A percentile compares a stretch with the other conserved stretches of the same genome.
Evolutionary conservation across 2,797 vertebrate genomes (phyloP).

Genomic region (Netta rufina): DNA sequence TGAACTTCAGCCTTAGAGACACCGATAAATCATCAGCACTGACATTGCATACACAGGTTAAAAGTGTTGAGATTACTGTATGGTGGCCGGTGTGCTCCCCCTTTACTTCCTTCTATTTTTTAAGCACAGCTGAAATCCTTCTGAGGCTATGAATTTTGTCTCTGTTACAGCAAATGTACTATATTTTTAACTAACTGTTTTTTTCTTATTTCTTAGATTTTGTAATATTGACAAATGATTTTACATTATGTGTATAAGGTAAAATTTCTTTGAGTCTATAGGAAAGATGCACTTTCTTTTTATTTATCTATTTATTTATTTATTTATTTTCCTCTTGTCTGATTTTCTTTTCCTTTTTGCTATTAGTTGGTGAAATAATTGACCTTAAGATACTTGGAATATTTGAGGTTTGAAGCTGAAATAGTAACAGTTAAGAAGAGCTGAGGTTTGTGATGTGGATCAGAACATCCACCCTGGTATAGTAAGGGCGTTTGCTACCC

Average conservation of each 20-base stretch:
- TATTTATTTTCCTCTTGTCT: background rate
- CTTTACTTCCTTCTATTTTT: background rate
- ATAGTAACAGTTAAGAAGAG: background rate
- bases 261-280: background rate
- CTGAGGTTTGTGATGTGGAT: background rate
- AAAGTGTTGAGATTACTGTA: background rate
- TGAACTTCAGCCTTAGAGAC: background rate
- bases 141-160: background rate
- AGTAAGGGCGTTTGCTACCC: background rate
- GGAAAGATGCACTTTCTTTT: rapidly evolving
- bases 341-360: background rate
- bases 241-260: too few relatives aligned
- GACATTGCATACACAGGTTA: background rate
- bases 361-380: background rate
- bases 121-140: background rate
- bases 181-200: background rate
- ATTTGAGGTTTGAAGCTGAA: background rate
- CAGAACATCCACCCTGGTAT: background rate
- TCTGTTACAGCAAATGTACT: background rate
- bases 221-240: background rate
- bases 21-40: background rate
- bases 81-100: background rate
- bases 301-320: background rate
- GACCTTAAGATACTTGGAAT: background rate
- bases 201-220: background rate